These are phyloP conservation scores for Ceratina australensis DNA, from an alignment of 1,140 invertebrate genomes.

Conservation along the genomic window DNA sequence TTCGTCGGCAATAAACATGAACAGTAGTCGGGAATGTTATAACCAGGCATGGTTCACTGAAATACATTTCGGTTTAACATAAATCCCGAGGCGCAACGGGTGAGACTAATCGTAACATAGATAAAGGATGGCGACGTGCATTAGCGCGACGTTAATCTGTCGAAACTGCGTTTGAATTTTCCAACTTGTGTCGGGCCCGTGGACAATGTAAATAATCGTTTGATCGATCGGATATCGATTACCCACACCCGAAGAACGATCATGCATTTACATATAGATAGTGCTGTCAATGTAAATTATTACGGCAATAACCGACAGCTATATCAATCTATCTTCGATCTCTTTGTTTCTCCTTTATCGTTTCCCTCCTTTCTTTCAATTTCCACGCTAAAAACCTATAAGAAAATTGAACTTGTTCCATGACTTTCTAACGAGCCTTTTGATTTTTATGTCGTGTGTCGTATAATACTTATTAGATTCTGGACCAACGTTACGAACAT, in stretches of 20 bases:
- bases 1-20: too few species aligned
- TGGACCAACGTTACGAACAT: too few species aligned
- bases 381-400: not conserved
- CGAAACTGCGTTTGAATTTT: conserved; percentile 27
- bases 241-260: conserved; percentile 31
- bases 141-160: conserved; percentile 24
- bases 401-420: too few species aligned
- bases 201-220: conserved; percentile 47
- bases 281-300: conserved; percentile 60
- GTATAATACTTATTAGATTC: too few species aligned
- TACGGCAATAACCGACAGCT: conserved; percentile 47
- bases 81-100: conserved; percentile 14
- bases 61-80: conserved; percentile 18
- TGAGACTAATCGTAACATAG: conserved; percentile 36
- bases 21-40: too few species aligned
- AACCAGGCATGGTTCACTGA: too few species aligned
- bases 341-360: not conserved
- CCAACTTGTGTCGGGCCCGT: conserved; percentile 3
- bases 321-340: conserved; percentile 36
- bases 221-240: conserved; percentile 57
- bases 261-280: conserved; percentile 58
- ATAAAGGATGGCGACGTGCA: conserved; percentile 32
- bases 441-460: too few species aligned
- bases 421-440: too few species aligned
- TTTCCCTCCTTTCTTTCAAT: not conserved